phyloP scores from a whole-genome alignment of 1,140 invertebrate species.

The Bilobella aurantiaca region DNA sequence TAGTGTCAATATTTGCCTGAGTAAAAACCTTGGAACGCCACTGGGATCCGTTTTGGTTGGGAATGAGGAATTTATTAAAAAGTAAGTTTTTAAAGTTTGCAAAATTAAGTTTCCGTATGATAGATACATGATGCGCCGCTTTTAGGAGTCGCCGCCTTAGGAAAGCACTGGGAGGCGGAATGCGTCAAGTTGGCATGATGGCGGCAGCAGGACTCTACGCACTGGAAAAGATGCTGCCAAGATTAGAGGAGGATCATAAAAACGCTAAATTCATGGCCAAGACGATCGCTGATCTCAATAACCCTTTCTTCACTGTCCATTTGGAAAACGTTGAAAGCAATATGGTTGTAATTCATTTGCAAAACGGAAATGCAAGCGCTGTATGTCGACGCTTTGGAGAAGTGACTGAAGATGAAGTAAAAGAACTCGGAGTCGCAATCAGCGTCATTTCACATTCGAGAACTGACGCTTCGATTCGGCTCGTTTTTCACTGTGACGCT shows the following conservation, averaged over 20 bases:
- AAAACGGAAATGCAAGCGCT: constrained; percentile 43
- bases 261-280: constrained; percentile 56
- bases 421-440: constrained; percentile 42
- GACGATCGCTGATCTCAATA: constrained; percentile 47
- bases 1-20: constrained; percentile 68
- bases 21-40: constrained; percentile 80
- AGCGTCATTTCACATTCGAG: constrained; percentile 49
- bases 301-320: constrained; percentile 50
- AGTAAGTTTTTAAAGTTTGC: constrained; percentile 49
- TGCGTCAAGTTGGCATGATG: constrained; percentile 79
- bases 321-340: constrained; percentile 60
- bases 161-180: constrained; percentile 81
- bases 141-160: constrained; percentile 59
- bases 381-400: constrained; percentile 48
- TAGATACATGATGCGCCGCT: background rate
- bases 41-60: constrained; percentile 77
- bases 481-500: constrained; percentile 48
- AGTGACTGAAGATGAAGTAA: constrained; percentile 47
- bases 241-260: constrained; percentile 62
- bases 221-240: constrained; percentile 60
- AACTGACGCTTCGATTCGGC: constrained; percentile 46
- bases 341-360: constrained; percentile 59
- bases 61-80: constrained; percentile 59
- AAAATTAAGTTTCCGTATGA: background rate
- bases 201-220: constrained; percentile 78